Percentiles rank a stretch among this genome's conserved stretches.
phyloP scores from a whole-genome alignment of 2,888 invertebrate genomes.

The Pandemis corylana region DNA sequence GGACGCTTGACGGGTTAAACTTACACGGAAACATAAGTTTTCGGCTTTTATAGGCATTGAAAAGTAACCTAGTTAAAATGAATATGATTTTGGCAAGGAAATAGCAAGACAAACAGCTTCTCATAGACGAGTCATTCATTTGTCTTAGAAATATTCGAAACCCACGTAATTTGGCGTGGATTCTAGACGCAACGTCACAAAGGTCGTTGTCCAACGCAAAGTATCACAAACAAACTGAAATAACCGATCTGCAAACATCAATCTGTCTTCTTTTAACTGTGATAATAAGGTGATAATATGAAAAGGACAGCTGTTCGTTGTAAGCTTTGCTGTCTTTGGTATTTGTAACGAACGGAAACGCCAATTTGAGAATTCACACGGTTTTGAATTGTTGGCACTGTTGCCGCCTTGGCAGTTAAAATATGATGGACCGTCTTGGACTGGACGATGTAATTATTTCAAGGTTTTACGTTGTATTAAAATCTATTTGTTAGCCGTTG shows the following conservation, averaged over 20 bases:
- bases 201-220: conserved; percentile 70
- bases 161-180: conserved; percentile 32
- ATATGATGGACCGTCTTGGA: conserved; percentile 8
- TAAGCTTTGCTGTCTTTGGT: not conserved
- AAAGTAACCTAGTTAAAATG: not conserved
- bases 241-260: not conserved
- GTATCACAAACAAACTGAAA: conserved; percentile 61
- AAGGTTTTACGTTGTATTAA: not conserved
- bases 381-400: conserved; percentile 12
- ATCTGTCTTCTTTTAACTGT: not conserved
- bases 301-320: not conserved
- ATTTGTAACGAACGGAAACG: conserved; percentile 28
- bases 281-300: not conserved
- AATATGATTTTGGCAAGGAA: not conserved
- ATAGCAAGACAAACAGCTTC: not conserved
- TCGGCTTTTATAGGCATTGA: not conserved
- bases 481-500: not conserved
- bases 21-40: no score
- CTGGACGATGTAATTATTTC: not conserved
- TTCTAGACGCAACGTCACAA: conserved; percentile 53
- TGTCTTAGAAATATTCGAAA: not conserved
- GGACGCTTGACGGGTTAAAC: no score
- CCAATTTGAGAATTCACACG: conserved; percentile 22
- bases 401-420: not conserved
- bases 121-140: not conserved